phyloP scores from a whole-genome alignment of 2,888 invertebrate species.

The Deilephila porcellus region DNA sequence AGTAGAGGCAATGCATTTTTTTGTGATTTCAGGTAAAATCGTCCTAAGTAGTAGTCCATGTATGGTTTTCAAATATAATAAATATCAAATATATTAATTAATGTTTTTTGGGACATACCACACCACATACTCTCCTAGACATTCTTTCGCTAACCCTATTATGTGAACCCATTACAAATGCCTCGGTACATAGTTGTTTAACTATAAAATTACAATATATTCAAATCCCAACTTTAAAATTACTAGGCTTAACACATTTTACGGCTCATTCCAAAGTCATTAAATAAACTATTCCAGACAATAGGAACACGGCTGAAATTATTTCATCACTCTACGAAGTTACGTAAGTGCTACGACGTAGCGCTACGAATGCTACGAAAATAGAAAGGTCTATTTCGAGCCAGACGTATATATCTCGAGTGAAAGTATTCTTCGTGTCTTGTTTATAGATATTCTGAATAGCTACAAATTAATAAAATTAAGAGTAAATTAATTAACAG shows the following conservation, averaged over 20 bases:
- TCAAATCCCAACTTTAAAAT: background rate
- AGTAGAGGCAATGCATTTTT: no score
- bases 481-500: no score
- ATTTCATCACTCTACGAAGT: constrained; percentile 19
- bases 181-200: background rate
- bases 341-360: constrained; percentile 23
- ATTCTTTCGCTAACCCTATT: background rate
- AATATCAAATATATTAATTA: no score
- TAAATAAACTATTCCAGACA: constrained; percentile 21
- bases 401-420: constrained; percentile 8
- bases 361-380: constrained; percentile 20
- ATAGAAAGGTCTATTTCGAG: constrained; percentile 22
- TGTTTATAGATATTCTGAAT: background rate
- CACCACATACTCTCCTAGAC: background rate
- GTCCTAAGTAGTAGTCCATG: no score
- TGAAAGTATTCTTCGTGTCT: background rate
- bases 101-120: no score
- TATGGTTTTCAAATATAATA: no score
- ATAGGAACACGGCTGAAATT: constrained; percentile 17
- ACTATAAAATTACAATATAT: background rate
- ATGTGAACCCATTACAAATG: background rate
- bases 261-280: constrained; percentile 7
- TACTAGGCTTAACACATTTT: background rate
- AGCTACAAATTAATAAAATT: no score
- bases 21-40: no score